Conservation (phyloP, 2,113 vertebrate species). For the Turdus rufiventris region DNA sequence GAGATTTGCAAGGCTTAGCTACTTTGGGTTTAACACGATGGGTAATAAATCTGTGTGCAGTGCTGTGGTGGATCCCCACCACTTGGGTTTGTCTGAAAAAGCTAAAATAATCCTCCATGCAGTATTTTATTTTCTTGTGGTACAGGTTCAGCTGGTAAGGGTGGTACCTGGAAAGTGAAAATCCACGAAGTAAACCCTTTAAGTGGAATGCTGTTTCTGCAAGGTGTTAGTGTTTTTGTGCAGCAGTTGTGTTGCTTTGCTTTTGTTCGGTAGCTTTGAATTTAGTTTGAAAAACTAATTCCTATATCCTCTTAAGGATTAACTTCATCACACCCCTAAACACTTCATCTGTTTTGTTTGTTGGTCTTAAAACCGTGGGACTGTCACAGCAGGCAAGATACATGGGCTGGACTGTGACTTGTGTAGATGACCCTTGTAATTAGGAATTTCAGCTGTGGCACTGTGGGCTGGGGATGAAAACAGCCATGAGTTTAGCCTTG, state of each 20-base stretch:
- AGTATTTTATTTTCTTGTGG: neutral
- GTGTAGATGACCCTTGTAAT: neutral
- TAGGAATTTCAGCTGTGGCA: neutral
- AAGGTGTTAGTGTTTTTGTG: neutral
- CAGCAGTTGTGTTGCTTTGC: neutral
- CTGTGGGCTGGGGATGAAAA: neutral
- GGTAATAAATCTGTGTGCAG: neutral
- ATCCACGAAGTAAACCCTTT: neutral
- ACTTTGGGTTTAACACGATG: neutral
- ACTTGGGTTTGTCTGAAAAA: neutral
- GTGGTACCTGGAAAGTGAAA: neutral
- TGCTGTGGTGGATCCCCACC: neutral
- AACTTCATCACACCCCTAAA: neutral
- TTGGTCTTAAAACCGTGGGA: neutral
- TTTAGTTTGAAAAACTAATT: conserved; percentile 35
- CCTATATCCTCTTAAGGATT: conserved; percentile 28
- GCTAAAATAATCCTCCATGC: neutral
- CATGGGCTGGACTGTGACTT: neutral
- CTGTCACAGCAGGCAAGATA: neutral
- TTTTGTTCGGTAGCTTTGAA: neutral
- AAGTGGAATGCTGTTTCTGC: neutral
- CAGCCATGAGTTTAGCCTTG: neutral
- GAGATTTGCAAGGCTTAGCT: conserved; percentile 51
- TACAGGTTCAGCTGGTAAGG: neutral
- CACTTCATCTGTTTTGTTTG: conserved; percentile 20